phyloP scores from a whole-genome alignment of 2,113 vertebrate species.

The Grammomys dolichurus region DNA sequence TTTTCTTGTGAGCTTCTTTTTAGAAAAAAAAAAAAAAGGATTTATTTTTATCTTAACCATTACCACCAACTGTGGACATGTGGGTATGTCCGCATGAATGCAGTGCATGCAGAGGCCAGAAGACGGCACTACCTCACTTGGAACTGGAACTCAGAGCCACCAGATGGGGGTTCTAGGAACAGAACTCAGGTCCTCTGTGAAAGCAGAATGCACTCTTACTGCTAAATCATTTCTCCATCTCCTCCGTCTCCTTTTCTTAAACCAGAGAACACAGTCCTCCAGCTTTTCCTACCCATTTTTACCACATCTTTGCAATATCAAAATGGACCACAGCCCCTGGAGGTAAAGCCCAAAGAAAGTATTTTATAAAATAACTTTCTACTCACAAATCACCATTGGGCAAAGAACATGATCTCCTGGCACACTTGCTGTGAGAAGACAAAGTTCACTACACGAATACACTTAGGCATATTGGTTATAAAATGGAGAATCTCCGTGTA shows the following conservation, averaged over 20 bases:
- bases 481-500: not conserved
- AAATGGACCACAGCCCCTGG: not conserved
- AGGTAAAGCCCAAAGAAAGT: not conserved
- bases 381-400: not conserved
- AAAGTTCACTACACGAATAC: not conserved
- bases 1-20: not conserved
- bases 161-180: not conserved
- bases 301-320: not conserved
- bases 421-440: not conserved
- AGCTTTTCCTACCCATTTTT: not conserved
- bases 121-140: not conserved
- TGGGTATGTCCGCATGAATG: too few relatives aligned
- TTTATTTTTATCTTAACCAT: not conserved
- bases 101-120: not conserved
- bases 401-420: not conserved
- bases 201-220: not conserved
- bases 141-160: not conserved
- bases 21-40: not conserved
- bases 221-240: not conserved
- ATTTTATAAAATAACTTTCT: constrained; percentile 8
- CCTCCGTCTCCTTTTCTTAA: not conserved
- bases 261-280: not conserved
- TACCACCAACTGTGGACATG: not conserved
- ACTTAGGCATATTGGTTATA: not conserved
- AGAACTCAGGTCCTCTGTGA: not conserved